These are phyloP conservation scores for Oligia fasciuncula DNA, from an alignment of 2,888 invertebrate genomes.

Conservation along the genomic window DNA sequence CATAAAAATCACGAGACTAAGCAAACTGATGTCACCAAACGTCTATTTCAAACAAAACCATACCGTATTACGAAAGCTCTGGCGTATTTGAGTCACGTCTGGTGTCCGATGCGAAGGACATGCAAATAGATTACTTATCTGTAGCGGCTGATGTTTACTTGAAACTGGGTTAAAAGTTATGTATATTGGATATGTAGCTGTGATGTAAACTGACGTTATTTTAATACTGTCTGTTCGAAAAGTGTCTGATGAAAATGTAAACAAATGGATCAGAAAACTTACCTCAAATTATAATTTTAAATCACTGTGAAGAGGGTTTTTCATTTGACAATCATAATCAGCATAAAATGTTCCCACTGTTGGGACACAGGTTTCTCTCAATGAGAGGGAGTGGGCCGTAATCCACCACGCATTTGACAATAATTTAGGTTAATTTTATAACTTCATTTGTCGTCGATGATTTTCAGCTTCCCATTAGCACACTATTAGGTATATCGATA, in stretches of 20 bases:
- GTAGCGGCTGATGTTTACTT: conserved; percentile 20
- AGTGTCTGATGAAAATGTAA: neutral
- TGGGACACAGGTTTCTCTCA: too few species aligned
- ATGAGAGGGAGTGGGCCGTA: too few species aligned
- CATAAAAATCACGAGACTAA: neutral
- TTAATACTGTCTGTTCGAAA: neutral
- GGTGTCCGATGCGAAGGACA: conserved; percentile 52
- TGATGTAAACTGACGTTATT: neutral
- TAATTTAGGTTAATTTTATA: neutral
- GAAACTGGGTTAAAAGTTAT: conserved; percentile 45
- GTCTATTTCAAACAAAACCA: conserved; percentile 32
- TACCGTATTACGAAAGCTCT: conserved; percentile 47
- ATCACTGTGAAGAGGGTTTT: neutral
- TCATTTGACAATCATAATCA: neutral
- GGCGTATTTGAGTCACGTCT: conserved; percentile 59
- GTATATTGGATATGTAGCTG: conserved; percentile 27
- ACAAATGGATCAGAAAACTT: neutral
- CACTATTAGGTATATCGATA: too few species aligned
- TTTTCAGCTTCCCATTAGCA: too few species aligned
- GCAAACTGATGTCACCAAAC: conserved; percentile 31
- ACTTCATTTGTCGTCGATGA: neutral
- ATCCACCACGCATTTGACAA: neutral
- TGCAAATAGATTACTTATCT: conserved; percentile 54
- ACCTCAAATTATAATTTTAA: neutral
- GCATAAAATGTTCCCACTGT: too few species aligned